Conservation (phyloP, 2,888 invertebrate species). For the Netelia melanura region DNA sequence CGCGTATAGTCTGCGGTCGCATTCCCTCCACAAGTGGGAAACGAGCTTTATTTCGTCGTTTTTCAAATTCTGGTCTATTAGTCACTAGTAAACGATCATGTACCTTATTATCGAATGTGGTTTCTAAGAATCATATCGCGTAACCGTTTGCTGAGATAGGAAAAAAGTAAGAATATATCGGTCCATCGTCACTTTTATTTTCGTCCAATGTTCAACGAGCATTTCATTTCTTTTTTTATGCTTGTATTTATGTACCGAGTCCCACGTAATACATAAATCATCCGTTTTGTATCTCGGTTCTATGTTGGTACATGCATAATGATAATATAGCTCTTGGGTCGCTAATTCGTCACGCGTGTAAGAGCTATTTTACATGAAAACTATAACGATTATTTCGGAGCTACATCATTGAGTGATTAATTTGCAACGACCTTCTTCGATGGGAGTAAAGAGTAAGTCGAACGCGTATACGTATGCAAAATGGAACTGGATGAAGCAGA, state of each 20-base stretch:
- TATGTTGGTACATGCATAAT: not conserved
- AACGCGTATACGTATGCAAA: not conserved
- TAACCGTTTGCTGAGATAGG: not conserved
- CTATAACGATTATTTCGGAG: conserved; percentile 31
- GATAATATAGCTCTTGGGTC: not conserved
- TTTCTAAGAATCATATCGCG: conserved; percentile 12
- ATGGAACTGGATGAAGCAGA: not conserved
- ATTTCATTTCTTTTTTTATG: conserved; percentile 8
- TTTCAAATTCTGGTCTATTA: not conserved
- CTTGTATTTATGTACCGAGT: conserved; percentile 3
- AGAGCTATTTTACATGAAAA: conserved; percentile 26
- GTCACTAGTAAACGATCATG: not conserved
- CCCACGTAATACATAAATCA: conserved; percentile 6
- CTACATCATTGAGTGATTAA: conserved; percentile 8
- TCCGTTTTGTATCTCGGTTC: not conserved
- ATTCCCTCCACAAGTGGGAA: not conserved
- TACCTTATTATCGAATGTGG: not conserved
- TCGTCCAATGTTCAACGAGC: not conserved
- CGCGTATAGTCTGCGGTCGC: not conserved
- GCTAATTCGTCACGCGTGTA: conserved; percentile 40
- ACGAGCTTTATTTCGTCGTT: conserved; percentile 12
- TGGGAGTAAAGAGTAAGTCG: not conserved
- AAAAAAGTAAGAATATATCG: not conserved
- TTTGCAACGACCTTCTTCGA: conserved; percentile 12
- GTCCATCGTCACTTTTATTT: conserved; percentile 38